These are phyloP conservation scores for Alouatta palliata DNA, from an alignment of 2,113 vertebrate species.

Conservation along the genomic window DNA sequence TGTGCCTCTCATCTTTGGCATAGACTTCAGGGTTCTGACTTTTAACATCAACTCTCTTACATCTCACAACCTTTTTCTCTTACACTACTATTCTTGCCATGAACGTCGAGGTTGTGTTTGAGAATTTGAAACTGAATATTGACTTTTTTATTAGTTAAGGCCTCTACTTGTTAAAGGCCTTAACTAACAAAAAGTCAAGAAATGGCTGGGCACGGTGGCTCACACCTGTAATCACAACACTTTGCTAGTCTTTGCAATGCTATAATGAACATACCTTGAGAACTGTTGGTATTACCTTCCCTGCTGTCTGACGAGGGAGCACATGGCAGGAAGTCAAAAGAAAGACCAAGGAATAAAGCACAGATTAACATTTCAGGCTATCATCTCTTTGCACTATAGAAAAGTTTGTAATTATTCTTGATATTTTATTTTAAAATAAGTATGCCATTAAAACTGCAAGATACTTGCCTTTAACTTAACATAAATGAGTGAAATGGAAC, in stretches of 20 bases:
- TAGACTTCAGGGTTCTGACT: neutral
- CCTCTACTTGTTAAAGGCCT: neutral
- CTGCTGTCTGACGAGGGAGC: neutral
- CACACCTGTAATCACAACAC: too few species aligned
- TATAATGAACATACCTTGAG: neutral
- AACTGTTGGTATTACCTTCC: neutral
- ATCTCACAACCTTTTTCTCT: neutral
- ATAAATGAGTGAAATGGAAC: neutral
- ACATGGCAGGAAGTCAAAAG: neutral
- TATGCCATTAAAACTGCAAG: neutral
- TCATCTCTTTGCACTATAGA: neutral
- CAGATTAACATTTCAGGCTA: neutral
- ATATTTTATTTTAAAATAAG: slow-evolving; percentile 37
- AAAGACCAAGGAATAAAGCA: neutral
- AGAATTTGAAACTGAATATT: neutral
- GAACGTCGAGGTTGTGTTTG: neutral
- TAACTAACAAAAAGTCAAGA: too few species aligned
- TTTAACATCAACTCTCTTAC: slow-evolving; percentile 3
- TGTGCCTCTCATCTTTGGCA: neutral
- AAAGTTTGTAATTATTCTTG: neutral
- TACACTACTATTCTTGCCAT: neutral
- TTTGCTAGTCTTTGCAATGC: neutral
- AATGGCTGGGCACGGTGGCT: too few species aligned
- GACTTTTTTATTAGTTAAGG: neutral
- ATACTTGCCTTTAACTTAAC: neutral